Base-by-base conservation (phyloP, 2,888 invertebrate species). In the Drosophila fungiperda region DNA sequence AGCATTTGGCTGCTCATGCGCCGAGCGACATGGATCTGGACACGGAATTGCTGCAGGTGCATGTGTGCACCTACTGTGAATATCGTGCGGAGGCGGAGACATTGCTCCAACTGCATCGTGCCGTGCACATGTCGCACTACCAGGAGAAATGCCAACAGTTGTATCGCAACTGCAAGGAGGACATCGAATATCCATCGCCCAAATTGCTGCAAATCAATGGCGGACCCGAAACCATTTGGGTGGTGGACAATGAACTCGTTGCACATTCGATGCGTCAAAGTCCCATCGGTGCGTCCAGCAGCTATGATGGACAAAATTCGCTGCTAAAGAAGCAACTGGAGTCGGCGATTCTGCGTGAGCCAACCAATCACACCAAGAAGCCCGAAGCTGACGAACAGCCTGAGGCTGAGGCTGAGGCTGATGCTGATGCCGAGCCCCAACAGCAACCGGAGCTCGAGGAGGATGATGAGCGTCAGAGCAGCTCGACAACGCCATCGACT, bases 81-180 rank as follows among this genome's bases (percentile, higher is more conserved):
- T 98, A 96, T 92, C 95, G 96, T 0, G 96, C 96, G 0, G 94
- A 95, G 1, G 96, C 96, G 79, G 95, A 96, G 76, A 94, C 94
- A 12, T 95, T 96, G 86, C 93, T 97, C 36, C 92, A 94, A 49
- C 94, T 95, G 0, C 98, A 98, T 91, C 94, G 94, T 26, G 94
- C 94, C 77, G 96, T 97, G 0, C 98, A 98, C 90, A 95, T 96
- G 0, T 94, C 95, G 53, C 96, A 96, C 87, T 97, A 97, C 92
- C 96, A 97, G 91, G 95, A 96, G 35, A 95, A 96, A 90, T 96
- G 96, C 9, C 95, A 95, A 89, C 94, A 95, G 89, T 93, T 97
- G 23, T 94, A 95, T 78, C 94, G 94, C 42, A 94, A 95, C 76
- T 96, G 96, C 87, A 94, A 94, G 40, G 94, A 95, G 36, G 96